These are phyloP conservation scores for Callinectes sapidus DNA, from an alignment of 2,888 invertebrate genomes.

Conservation along the genomic window DNA sequence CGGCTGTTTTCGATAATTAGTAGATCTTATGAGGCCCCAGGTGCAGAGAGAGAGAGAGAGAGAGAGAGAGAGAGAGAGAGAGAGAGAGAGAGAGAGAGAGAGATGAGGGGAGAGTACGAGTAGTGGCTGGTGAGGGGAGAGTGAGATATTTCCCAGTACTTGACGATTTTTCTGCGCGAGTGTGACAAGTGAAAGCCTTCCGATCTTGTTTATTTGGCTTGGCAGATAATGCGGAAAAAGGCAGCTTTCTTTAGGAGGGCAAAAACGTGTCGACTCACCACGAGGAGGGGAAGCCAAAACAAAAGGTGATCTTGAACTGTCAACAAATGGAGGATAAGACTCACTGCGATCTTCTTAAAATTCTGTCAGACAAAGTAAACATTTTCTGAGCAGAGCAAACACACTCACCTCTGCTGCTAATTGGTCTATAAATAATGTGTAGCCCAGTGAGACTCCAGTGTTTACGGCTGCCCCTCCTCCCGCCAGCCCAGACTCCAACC, in stretches of 20 bases:
- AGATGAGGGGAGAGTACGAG: background rate
- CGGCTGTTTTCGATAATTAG: slow-evolving; percentile 35
- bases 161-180: background rate
- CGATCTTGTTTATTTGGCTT: background rate
- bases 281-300: background rate
- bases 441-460: slow-evolving; percentile 52
- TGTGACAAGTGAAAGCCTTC: slow-evolving; percentile 16
- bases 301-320: slow-evolving; percentile 41
- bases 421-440: slow-evolving; percentile 61
- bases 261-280: background rate
- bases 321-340: slow-evolving; percentile 49
- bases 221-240: background rate
- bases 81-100: background rate
- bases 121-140: background rate
- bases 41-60: slow-evolving; percentile 25
- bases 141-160: background rate
- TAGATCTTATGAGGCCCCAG: slow-evolving; percentile 34
- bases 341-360: slow-evolving; percentile 56
- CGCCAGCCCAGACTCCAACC: slow-evolving; percentile 28
- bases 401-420: slow-evolving; percentile 53
- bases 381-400: slow-evolving; percentile 50
- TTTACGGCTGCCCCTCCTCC: slow-evolving; percentile 51
- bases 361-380: slow-evolving; percentile 59
- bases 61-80: background rate
- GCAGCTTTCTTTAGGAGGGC: background rate